phyloP scores from a whole-genome alignment of 1,140 invertebrate genomes.

The Steinernema khuongi region DNA sequence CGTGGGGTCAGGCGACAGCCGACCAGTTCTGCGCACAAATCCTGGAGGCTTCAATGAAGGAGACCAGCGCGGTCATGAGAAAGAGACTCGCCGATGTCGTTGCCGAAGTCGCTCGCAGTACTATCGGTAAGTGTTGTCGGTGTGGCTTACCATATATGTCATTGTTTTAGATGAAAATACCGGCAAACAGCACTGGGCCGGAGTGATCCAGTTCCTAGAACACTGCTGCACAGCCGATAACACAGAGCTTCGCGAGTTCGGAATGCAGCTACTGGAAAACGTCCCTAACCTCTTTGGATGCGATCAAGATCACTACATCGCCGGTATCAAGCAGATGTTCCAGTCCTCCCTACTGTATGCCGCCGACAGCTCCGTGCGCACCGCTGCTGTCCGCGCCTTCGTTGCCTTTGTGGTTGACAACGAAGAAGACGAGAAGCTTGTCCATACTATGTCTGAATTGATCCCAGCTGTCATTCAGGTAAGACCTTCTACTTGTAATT shows the following conservation, averaged over 20 bases:
- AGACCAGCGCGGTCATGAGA: constrained; percentile 69
- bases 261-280: constrained; percentile 85
- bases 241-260: constrained; percentile 80
- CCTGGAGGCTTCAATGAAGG: constrained; percentile 74
- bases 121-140: constrained; percentile 66
- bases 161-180: constrained; percentile 71
- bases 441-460: constrained; percentile 79
- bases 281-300: constrained; percentile 94
- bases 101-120: constrained; percentile 85
- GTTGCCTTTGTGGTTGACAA: constrained; percentile 83
- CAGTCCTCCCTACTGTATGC: constrained; percentile 37
- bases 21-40: constrained; percentile 78
- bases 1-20: constrained; percentile 71
- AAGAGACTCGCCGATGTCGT: constrained; percentile 89
- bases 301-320: constrained; percentile 80
- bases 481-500: constrained; percentile 10
- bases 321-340: constrained; percentile 86
- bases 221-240: constrained; percentile 79
- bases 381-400: constrained; percentile 63
- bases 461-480: constrained; percentile 72
- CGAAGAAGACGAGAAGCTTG: constrained; percentile 78
- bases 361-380: constrained; percentile 40
- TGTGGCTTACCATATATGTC: background rate
- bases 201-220: constrained; percentile 91
- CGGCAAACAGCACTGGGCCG: constrained; percentile 91